phyloP scores from a whole-genome alignment of 2,113 vertebrate species.

The Spea multiplicata region DNA sequence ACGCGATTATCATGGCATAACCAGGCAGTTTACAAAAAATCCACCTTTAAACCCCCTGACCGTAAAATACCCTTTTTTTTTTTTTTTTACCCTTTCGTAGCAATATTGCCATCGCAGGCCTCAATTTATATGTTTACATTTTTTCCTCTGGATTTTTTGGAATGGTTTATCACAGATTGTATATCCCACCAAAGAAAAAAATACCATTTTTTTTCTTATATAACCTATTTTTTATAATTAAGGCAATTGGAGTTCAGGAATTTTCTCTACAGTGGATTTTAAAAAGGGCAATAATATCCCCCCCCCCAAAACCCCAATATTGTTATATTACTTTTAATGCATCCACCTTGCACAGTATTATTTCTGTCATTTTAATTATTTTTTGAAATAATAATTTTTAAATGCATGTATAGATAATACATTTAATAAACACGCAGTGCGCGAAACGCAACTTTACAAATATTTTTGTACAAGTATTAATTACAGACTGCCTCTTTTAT shows the following conservation, averaged over 20 bases:
- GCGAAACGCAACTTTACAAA: background rate
- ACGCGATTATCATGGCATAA: too few relatives aligned
- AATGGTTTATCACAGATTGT: constrained; percentile 6
- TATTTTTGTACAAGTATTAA: background rate
- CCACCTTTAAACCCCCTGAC: too few relatives aligned
- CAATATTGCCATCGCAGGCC: constrained; percentile 24
- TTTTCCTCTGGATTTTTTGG: constrained; percentile 13
- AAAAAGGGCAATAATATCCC: background rate
- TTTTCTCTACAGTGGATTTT: background rate
- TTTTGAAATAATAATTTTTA: background rate
- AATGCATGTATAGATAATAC: background rate
- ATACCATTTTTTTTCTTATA: background rate
- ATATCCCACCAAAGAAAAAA: background rate
- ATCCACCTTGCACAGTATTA: background rate
- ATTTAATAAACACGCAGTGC: background rate
- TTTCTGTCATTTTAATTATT: background rate
- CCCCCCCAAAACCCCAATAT: too few relatives aligned
- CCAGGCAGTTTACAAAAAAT: too few relatives aligned
- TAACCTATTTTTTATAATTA: background rate
- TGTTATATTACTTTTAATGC: background rate
- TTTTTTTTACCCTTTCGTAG: too few relatives aligned
- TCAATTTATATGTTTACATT: constrained; percentile 35
- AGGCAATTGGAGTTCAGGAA: background rate
- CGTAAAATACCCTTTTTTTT: too few relatives aligned
- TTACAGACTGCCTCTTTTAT: background rate